Evolutionary conservation across 2,113 vertebrate species (phyloP), one percentile per base, ranked within the genome.

Genomic region (Isichthys henryi): DNA sequence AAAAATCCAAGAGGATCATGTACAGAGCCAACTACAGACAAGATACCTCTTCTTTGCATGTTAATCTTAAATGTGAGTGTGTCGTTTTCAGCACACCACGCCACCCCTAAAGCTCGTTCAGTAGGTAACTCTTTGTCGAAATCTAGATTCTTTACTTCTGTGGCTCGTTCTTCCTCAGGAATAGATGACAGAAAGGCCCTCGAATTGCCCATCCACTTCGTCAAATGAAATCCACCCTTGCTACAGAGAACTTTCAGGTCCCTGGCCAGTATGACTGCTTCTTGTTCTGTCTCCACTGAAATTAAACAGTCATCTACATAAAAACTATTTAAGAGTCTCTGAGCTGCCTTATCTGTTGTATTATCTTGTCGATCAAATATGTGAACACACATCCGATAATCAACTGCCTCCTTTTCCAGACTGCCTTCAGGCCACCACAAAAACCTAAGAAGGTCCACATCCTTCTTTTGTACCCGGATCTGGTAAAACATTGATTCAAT

Each of bases 381-480:
- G 87, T 89, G 84, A 0, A 89, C 89, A 3, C 5, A 56, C 90
- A 91, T 91, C 43, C 49, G 19, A 62, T 89, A 80, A 23, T 89
- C 48, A 15, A 7, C n/a, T 39, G 3, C 15, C 9, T 19, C 31
- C 58, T 70, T 3, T 23, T 43, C 35, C n/a, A 43, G 10, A 27
- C 90, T 70, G 15, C 90, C 91, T 9, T 39, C 43, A n/a, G 70
- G 77, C 89, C 91, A 90, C 92, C 91, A 91, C 6, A 91, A 50
- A 48, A 86, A 89, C 4, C 46, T 90, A 56, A 56, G 52, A 21
- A 56, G 52, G 52, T 56, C 52, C 21, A 21, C 52, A 56, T 56
- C 52, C 52, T 56, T 56, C 19, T 1, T 21, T 56, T 56, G 15
- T 21, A 56, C 52, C 52, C 5, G 52, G 4, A 56, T 21, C 19